These are phyloP conservation scores for Lepidurus arcticus DNA, from an alignment of 1,140 invertebrate genomes.

Conservation along the genomic window DNA sequence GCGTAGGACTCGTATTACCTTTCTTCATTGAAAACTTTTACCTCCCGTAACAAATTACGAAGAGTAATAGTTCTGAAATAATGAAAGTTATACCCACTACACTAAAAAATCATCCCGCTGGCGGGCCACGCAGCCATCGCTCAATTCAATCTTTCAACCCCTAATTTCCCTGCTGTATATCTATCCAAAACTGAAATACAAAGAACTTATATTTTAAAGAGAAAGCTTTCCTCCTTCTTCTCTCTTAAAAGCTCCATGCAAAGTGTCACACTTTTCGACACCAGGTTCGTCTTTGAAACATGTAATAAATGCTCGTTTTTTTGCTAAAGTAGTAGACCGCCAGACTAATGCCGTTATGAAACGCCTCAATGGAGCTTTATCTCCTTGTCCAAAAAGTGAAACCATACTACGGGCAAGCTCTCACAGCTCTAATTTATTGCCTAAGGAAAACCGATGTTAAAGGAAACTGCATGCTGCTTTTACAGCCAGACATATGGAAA, in stretches of 20 bases:
- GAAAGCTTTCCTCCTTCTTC: not conserved
- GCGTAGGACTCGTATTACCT: not conserved
- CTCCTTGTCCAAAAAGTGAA: not conserved
- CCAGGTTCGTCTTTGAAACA: not conserved
- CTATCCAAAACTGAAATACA: not conserved
- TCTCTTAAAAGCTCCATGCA: not conserved
- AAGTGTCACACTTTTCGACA: too few relatives aligned
- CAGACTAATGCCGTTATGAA: not conserved
- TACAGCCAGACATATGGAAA: not conserved
- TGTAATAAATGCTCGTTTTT: not conserved
- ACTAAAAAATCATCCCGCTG: conserved; percentile 12
- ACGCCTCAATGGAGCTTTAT: not conserved
- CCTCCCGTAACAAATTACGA: not conserved
- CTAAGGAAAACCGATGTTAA: not conserved
- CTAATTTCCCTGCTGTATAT: not conserved
- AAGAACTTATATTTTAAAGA: conserved; percentile 1
- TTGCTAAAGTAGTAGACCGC: not conserved
- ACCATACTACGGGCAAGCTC: not conserved
- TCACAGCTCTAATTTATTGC: not conserved
- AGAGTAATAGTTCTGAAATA: not conserved
- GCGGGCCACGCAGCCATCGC: conserved; percentile 6
- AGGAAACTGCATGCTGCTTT: not conserved
- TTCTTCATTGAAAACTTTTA: not conserved
- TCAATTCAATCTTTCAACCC: not conserved
- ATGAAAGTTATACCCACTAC: not conserved